Percentiles rank a stretch among this genome's conserved stretches.
phyloP scores from a whole-genome alignment of 1,140 invertebrate species.

The Saccostrea glomerata region DNA sequence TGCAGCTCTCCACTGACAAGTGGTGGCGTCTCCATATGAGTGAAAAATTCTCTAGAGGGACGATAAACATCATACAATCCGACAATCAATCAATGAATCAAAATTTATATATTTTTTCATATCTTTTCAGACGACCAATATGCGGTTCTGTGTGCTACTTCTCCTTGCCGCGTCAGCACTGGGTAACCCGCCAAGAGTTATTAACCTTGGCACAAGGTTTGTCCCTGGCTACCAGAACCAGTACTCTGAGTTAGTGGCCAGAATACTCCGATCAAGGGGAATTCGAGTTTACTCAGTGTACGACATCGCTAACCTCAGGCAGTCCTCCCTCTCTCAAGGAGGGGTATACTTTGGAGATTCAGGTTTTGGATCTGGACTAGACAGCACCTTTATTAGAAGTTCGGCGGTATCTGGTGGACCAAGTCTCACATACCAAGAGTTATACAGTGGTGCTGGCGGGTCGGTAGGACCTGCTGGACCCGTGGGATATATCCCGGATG shows the following conservation, averaged over 20 bases:
- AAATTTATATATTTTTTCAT: background rate
- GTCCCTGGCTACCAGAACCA: background rate
- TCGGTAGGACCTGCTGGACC: background rate
- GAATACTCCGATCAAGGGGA: background rate
- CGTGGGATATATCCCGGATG: background rate
- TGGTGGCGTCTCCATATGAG: too few species aligned
- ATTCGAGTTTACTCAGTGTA: background rate
- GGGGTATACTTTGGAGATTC: background rate
- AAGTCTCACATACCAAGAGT: background rate
- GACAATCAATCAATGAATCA: too few species aligned
- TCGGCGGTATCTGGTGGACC: background rate
- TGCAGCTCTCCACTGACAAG: too few species aligned
- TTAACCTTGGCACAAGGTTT: background rate
- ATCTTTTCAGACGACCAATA: background rate
- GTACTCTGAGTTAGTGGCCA: slow-evolving; percentile 4
- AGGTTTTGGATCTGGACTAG: background rate
- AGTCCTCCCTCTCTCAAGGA: background rate
- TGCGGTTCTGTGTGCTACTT: slow-evolving; percentile 18
- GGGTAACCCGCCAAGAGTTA: background rate
- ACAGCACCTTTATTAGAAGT: background rate
- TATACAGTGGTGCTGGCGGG: background rate
- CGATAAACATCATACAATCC: too few species aligned
- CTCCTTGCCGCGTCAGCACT: background rate
- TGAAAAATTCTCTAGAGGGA: too few species aligned
- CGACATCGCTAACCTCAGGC: background rate